Conservation (phyloP, 2,888 invertebrate species). For the Cetonia aurata region DNA sequence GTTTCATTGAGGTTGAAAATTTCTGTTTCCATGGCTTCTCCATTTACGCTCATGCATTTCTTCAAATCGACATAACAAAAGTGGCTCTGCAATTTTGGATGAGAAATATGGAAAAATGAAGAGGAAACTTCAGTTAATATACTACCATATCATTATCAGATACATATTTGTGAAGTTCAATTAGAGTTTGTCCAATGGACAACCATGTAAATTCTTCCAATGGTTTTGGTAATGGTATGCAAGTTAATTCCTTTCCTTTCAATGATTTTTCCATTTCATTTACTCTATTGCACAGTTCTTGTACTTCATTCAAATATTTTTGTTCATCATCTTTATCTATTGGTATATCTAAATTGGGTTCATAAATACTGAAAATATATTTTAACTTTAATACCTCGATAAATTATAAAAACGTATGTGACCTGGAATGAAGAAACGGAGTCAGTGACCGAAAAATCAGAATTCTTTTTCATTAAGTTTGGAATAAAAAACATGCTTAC, state of each 20-base stretch:
- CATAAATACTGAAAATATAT: conserved; percentile 61
- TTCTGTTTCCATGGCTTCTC: conserved; percentile 37
- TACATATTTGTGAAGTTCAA: conserved; percentile 76
- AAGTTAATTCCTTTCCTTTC: conserved; percentile 69
- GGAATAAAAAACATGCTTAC: no score
- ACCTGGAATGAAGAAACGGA: no score
- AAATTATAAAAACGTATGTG: no score
- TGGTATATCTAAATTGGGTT: conserved; percentile 65
- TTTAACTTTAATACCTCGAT: conserved; percentile 10
- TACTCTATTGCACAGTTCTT: conserved; percentile 70
- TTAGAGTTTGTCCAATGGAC: conserved; percentile 75
- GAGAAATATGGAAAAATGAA: neutral
- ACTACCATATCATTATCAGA: conserved; percentile 70
- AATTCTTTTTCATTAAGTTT: no score
- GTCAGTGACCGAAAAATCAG: no score
- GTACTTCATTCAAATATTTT: conserved; percentile 71
- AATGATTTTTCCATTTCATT: conserved; percentile 70
- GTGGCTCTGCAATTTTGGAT: conserved; percentile 59
- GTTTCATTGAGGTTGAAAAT: conserved; percentile 48
- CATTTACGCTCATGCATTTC: conserved; percentile 61
- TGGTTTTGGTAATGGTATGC: conserved; percentile 72
- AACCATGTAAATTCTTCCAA: conserved; percentile 74
- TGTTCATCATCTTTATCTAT: conserved; percentile 71
- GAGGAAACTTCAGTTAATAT: neutral
- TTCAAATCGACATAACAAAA: conserved; percentile 64